A percentile compares a stretch with the other conserved stretches of the same genome.
Evolutionary conservation across 92 coral and sea anemone genomes (phyloP).

Genomic region (Parazoanthus atlanticus): DNA sequence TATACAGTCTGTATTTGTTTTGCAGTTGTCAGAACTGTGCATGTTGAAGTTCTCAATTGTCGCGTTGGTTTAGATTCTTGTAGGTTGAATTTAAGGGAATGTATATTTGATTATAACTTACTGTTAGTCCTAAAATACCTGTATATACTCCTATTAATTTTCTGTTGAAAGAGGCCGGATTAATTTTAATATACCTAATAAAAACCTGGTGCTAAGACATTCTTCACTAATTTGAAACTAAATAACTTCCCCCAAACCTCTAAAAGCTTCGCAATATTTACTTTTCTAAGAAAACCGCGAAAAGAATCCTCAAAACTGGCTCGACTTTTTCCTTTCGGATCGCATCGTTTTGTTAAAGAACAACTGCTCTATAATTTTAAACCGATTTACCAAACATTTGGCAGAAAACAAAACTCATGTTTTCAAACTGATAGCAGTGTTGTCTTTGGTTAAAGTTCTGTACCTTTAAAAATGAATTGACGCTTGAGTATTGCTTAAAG

Average conservation of each 20-base stretch:
- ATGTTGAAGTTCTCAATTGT: background rate
- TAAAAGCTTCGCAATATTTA: background rate
- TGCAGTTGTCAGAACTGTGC: background rate
- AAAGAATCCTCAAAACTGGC: background rate
- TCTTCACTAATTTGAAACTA: slow-evolving; percentile 1
- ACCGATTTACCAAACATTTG: background rate
- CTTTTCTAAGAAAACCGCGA: background rate
- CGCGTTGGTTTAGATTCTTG: background rate
- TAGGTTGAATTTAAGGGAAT: background rate
- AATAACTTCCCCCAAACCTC: background rate
- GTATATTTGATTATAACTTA: background rate
- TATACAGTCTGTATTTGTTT: background rate
- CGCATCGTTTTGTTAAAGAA: background rate
- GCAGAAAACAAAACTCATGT: background rate
- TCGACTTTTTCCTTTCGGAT: slow-evolving; percentile 15
- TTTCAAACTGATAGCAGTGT: slow-evolving; percentile 20
- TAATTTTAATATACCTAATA: slow-evolving; percentile 11
- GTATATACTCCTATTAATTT: background rate
- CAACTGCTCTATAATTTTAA: background rate
- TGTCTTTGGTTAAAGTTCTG: background rate
- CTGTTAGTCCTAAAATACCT: background rate
- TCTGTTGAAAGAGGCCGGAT: slow-evolving; percentile 10
- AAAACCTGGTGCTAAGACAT: background rate
- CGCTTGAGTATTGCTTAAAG: background rate
- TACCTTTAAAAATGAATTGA: background rate